These are phyloP conservation scores for Gnathonemus longibarbis DNA, from an alignment of 2,113 vertebrate genomes.

Conservation along the genomic window DNA sequence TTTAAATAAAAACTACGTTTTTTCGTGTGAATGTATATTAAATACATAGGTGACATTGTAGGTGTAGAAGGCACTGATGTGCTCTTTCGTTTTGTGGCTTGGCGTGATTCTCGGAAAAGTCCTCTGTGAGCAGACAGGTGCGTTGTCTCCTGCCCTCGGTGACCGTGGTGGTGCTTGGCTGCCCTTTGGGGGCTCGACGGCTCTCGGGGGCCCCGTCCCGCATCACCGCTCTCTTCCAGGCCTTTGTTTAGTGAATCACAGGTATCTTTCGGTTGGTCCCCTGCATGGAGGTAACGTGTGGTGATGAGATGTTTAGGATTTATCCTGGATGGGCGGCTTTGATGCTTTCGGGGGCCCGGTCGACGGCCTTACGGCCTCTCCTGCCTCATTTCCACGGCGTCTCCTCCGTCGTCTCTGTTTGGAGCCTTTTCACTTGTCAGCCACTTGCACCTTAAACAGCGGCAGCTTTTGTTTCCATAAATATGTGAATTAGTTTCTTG, in stretches of 20 bases:
- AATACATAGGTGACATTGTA: background rate
- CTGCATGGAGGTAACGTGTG: background rate
- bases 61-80: background rate
- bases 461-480: slow-evolving; percentile 64
- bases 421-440: slow-evolving; percentile 29
- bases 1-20: background rate
- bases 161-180: background rate
- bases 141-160: background rate
- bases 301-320: slow-evolving; percentile 5
- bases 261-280: background rate
- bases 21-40: background rate
- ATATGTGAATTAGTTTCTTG: slow-evolving; percentile 64
- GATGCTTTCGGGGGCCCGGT: background rate
- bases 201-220: background rate
- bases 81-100: background rate
- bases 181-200: background rate
- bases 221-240: background rate
- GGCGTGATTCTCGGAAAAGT: background rate
- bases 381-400: slow-evolving; percentile 39
- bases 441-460: slow-evolving; percentile 54
- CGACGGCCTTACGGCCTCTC: slow-evolving; percentile 27
- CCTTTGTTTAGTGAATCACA: background rate
- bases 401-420: background rate
- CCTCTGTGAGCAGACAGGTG: background rate
- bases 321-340: background rate